Percentiles rank a stretch among this genome's conserved stretches.
These are phyloP conservation scores for Cydia amplana DNA, from an alignment of 1,140 invertebrate species.

Conservation along the genomic window DNA sequence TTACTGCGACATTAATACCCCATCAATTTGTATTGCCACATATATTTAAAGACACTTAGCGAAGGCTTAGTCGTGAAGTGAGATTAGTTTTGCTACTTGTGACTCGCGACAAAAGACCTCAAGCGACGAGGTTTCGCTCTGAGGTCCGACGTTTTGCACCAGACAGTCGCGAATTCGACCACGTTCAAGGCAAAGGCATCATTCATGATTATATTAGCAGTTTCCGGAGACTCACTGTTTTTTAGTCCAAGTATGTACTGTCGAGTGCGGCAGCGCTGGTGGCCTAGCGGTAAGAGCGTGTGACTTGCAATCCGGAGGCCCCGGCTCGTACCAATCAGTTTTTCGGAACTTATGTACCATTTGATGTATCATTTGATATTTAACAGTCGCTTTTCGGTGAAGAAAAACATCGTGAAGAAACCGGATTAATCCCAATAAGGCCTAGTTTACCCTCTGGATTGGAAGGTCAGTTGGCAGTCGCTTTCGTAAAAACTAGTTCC, in stretches of 20 bases:
- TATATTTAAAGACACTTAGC: neutral
- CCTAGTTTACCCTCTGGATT: too few species aligned
- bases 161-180: neutral
- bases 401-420: too few species aligned
- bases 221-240: constrained; percentile 19
- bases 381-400: too few species aligned
- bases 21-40: constrained; percentile 8
- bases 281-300: too few species aligned
- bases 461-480: too few species aligned
- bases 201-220: constrained; percentile 19
- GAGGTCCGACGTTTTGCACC: neutral
- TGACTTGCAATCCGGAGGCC: too few species aligned
- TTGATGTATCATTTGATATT: too few species aligned
- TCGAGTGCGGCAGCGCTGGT: too few species aligned
- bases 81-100: constrained; percentile 13
- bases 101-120: neutral
- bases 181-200: constrained; percentile 30
- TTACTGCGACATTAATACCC: neutral
- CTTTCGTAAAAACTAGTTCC: too few species aligned
- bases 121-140: neutral
- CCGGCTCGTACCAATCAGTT: too few species aligned
- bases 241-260: constrained; percentile 5
- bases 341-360: too few species aligned
- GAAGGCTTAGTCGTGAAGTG: neutral
- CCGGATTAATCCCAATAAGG: too few species aligned